Evolutionary conservation across 1,140 invertebrate species (phyloP).

Genomic region (Berghia stephanieae): DNA sequence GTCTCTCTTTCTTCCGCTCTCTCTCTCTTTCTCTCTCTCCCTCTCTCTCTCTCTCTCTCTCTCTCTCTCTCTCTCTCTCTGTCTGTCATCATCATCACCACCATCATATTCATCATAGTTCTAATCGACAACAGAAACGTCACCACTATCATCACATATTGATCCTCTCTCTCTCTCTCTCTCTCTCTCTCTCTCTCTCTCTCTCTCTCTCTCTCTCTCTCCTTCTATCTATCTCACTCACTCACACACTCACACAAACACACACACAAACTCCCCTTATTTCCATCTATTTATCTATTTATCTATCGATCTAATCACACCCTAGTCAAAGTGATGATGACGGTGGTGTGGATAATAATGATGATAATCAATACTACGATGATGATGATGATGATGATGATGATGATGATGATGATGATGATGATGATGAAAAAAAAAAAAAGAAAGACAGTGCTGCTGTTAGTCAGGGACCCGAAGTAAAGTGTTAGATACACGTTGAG

Average conservation of each 20-base stretch:
- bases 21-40: not conserved
- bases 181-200: not conserved
- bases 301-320: too few relatives aligned
- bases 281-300: not conserved
- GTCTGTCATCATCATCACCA: not conserved
- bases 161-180: not conserved
- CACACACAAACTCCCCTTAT: not conserved
- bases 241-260: not conserved
- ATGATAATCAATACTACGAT: slow-evolving; percentile 79
- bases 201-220: not conserved
- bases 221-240: slow-evolving; percentile 1
- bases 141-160: too few relatives aligned
- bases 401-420: too few relatives aligned
- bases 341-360: too few relatives aligned
- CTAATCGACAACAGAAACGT: too few relatives aligned
- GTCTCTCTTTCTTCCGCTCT: not conserved
- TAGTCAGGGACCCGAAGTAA: slow-evolving; percentile 91
- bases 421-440: too few relatives aligned
- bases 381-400: too few relatives aligned
- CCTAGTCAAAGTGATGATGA: too few relatives aligned
- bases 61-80: slow-evolving; percentile 17
- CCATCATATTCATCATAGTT: not conserved
- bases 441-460: too few relatives aligned
- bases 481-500: not conserved
- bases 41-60: not conserved